A percentile compares a stretch with the other conserved stretches of the same genome.
Evolutionary conservation across 2,888 invertebrate species (phyloP).

Genomic region (Clitarchus hookeri): DNA sequence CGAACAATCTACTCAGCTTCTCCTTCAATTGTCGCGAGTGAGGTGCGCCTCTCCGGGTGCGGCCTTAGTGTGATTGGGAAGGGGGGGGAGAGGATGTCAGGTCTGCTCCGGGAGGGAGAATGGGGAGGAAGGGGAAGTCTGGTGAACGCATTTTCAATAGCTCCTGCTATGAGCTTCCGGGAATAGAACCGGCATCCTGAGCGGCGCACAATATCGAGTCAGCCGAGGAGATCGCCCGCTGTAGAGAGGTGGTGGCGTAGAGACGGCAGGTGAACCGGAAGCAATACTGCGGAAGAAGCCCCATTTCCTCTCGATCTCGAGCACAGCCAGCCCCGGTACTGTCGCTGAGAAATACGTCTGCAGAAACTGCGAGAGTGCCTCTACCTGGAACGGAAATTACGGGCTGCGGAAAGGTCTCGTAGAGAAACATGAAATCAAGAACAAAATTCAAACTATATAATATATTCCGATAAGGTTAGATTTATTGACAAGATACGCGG

Average conservation of each 20-base stretch:
- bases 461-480: no score
- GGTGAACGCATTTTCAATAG: not conserved
- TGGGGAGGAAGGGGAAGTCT: not conserved
- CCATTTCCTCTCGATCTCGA: not conserved
- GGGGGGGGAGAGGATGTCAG: no score
- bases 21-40: no score
- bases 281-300: not conserved
- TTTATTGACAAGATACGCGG: no score
- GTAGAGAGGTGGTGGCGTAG: not conserved
- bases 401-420: no score
- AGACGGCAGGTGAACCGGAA: not conserved
- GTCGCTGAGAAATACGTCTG: not conserved
- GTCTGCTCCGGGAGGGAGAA: no score
- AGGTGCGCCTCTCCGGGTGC: no score
- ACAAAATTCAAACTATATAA: no score
- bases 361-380: not conserved
- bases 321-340: not conserved
- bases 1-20: no score
- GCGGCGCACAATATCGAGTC: not conserved
- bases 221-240: not conserved
- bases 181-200: not conserved
- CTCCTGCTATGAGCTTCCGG: not conserved
- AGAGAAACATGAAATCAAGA: no score
- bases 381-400: not conserved
- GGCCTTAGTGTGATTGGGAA: no score